Percentiles rank a stretch among this genome's conserved stretches.
phyloP scores from a whole-genome alignment of 2,888 invertebrate genomes.

The Branchellion lobata region DNA sequence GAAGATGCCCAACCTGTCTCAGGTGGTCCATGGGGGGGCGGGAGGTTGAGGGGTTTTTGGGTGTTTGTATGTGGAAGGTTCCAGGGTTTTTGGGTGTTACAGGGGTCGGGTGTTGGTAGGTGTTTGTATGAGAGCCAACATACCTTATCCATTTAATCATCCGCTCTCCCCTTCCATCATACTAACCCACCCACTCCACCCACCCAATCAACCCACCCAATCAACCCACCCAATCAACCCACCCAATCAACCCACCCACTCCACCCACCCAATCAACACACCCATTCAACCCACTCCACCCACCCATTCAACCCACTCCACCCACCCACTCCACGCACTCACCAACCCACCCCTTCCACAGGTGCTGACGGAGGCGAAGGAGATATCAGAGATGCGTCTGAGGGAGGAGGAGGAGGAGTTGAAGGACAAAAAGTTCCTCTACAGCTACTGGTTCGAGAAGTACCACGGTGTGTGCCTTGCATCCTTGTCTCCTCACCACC shows the following conservation, averaged over 20 bases:
- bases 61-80: neutral
- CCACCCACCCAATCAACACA: no score
- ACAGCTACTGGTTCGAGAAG: constrained; percentile 77
- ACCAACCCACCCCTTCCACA: constrained; percentile 52
- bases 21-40: constrained; percentile 52
- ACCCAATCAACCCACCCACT: no score
- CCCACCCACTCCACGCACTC: no score
- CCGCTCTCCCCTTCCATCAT: no score
- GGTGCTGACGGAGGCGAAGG: constrained; percentile 72
- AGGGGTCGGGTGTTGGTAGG: no score
- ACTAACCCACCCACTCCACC: no score
- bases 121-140: no score
- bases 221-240: no score
- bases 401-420: constrained; percentile 63
- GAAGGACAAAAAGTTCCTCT: constrained; percentile 68
- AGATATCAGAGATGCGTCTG: constrained; percentile 67
- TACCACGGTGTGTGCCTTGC: constrained; percentile 70
- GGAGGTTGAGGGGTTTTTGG: neutral
- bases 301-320: no score
- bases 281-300: no score
- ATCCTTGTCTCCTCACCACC: neutral
- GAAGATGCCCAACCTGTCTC: constrained; percentile 60
- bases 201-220: no score
- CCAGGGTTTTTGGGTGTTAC: neutral
- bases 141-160: no score